phyloP scores from a whole-genome alignment of 2,888 invertebrate species.

The Nemotelus nigrinus region DNA sequence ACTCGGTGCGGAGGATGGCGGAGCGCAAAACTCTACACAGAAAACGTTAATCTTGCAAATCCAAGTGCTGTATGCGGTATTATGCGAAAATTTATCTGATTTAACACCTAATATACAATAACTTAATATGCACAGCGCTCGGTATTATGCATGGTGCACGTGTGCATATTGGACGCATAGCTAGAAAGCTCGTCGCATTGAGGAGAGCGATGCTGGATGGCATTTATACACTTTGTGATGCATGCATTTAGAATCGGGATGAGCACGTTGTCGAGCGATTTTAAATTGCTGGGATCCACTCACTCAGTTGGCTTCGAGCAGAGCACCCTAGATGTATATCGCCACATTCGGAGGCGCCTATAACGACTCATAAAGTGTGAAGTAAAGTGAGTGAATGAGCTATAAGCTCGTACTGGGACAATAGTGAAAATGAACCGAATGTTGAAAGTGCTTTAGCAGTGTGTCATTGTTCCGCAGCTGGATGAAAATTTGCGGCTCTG shows the following conservation, averaged over 20 bases:
- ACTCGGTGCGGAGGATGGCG: conserved; percentile 27
- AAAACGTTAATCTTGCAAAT: conserved; percentile 65
- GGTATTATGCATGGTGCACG: conserved; percentile 34
- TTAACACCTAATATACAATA: conserved; percentile 68
- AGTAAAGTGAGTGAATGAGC: conserved; percentile 34
- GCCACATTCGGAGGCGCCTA: conserved; percentile 23
- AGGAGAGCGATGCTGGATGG: not conserved
- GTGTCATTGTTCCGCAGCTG: conserved; percentile 11
- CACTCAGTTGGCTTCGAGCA: not conserved
- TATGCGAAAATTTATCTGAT: conserved; percentile 67
- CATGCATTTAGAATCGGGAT: conserved; percentile 18
- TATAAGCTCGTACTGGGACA: conserved; percentile 22
- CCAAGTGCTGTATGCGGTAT: conserved; percentile 66
- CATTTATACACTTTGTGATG: not conserved
- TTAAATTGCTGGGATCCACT: conserved; percentile 12
- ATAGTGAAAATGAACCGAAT: conserved; percentile 37
- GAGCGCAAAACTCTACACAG: conserved; percentile 50
- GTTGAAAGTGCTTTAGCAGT: conserved; percentile 22
- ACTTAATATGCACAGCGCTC: conserved; percentile 59
- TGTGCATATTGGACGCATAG: conserved; percentile 35
- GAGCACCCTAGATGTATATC: conserved; percentile 16
- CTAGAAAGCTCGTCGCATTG: not conserved
- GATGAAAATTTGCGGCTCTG: conserved; percentile 12
- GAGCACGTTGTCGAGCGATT: conserved; percentile 30
- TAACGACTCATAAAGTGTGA: conserved; percentile 25